Base-by-base conservation (phyloP, 2,113 vertebrate genomes). In the Psittacus erithacus region DNA sequence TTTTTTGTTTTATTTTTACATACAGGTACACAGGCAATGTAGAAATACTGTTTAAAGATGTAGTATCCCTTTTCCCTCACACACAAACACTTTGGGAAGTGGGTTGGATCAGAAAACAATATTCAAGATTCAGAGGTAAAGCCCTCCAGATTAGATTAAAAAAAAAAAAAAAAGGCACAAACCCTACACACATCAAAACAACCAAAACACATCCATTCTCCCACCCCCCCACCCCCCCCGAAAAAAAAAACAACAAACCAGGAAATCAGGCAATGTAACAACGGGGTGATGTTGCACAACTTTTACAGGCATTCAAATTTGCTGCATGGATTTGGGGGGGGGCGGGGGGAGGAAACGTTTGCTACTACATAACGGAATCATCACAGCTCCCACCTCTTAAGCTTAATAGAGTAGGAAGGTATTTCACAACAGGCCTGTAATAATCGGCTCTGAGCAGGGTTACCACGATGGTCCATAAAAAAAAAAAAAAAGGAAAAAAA, bases 11-110 rank as follows among this genome's bases (percentile, higher is more conserved):
- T 98, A 98, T 97, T 98, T 98, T 98, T 97, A 98, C 97, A 97
- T 95, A 97, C 97, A 98, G 94, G 98, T 98, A 99, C 98, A 99
- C 98, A 99, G 98, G 98, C 97, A 98, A 98, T 98, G 95, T 96
- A 97, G 97, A 98, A 98, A 98, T 96, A 98, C 97, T 98, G 98
- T 98, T 98, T 97, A 98, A 97, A 97, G 97, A 97, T 47, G 98
- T 98, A 98, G 97, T 97, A 97, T 97, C 98, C 97, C 97, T 97
- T 98, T 97, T 93, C 44, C 52, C 77, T 87, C 74, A 92, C 25
- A 52, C 84, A 79, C 49, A 55, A 95, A 92, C 82, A 92, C 85
- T 82, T 90, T 6, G 19, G 83, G 96, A 86, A 91, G 92, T 92
- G 55, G 96, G 82, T 92, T 83, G 92, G 74, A 59, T 85, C 75